Evolutionary conservation across 2,113 vertebrate genomes (phyloP).

Genomic region (Ceuthmochares aereus): DNA sequence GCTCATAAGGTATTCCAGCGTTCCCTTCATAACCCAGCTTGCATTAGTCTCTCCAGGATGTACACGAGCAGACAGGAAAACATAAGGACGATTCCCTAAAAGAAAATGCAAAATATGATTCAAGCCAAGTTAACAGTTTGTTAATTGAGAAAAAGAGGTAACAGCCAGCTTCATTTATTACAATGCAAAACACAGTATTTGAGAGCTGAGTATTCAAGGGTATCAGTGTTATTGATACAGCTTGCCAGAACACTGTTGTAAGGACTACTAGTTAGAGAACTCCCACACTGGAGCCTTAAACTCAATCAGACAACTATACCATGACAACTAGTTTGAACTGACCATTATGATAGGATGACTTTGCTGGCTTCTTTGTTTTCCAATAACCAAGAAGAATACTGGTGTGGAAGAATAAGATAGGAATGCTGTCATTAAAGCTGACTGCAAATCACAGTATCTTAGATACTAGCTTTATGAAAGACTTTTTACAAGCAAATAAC

Average conservation of each 20-base stretch:
- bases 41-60: conserved; percentile 98
- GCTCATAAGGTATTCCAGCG: conserved; percentile 95
- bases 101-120: conserved; percentile 14
- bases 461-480: not conserved
- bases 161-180: not conserved
- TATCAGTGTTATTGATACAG: not conserved
- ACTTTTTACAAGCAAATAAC: not conserved
- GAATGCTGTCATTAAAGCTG: not conserved
- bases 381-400: not conserved
- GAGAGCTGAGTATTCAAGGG: not conserved
- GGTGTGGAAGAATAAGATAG: not conserved
- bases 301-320: not conserved
- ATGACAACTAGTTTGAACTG: not conserved
- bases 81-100: conserved; percentile 92
- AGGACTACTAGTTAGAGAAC: not conserved
- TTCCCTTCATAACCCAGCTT: conserved; percentile 99
- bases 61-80: conserved; percentile 95
- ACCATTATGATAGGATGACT: not conserved
- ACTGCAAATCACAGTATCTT: not conserved
- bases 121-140: not conserved
- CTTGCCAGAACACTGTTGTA: not conserved
- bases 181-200: not conserved
- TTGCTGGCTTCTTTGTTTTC: not conserved
- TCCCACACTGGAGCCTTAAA: not conserved
- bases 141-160: not conserved